Evolutionary conservation across 2,888 invertebrate genomes (phyloP), one percentile per base, ranked within the genome.

Genomic region (Auanema freiburgensis): DNA sequence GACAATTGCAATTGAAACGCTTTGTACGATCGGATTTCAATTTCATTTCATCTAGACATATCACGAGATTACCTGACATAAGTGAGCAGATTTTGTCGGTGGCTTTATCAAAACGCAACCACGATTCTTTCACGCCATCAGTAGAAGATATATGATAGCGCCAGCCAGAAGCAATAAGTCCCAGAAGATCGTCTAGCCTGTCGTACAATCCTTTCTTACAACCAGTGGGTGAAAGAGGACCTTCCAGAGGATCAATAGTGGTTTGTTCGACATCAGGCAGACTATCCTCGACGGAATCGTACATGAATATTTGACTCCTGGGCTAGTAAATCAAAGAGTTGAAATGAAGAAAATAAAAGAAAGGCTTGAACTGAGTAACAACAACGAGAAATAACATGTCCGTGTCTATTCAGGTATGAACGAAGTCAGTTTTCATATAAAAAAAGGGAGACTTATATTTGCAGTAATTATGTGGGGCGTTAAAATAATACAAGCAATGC

Each of bases 141-240:
- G 80, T 82, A 59, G 79, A 79, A n/a, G 81, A 76, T n/a, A 81
- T 79, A 65, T 81, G 81, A 62, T 80, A 82, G 58, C 79, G 79
- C 81, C 81, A 81, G 18, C 80, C 80, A 49, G 77, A 67, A 18
- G 78, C 73, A 50, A 81, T 64, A 55, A 71, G 69, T 59, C 79
- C 78, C 44, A 79, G 72, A 50, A 81, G 64, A 61, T 74, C 72
- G 56, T 81, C 81, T 52, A 81, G 67, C 8, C 71, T 66, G 44
- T 62, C 67, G 49, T 78, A 57, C 12, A 80, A 62, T 8, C 76
- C 75, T 51, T 76, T 66, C 61, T 74, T 72, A 63, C 80, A 80
- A 12, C 75, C 57, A 2, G 57, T 58, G 23, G 78, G 78, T 18
- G 78, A 77, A 46, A 81, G 69, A 25, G 54, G 58, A 1, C 65